Evolutionary conservation across 2,797 vertebrate genomes (phyloP).

Genomic region (Sebastes dallii): DNA sequence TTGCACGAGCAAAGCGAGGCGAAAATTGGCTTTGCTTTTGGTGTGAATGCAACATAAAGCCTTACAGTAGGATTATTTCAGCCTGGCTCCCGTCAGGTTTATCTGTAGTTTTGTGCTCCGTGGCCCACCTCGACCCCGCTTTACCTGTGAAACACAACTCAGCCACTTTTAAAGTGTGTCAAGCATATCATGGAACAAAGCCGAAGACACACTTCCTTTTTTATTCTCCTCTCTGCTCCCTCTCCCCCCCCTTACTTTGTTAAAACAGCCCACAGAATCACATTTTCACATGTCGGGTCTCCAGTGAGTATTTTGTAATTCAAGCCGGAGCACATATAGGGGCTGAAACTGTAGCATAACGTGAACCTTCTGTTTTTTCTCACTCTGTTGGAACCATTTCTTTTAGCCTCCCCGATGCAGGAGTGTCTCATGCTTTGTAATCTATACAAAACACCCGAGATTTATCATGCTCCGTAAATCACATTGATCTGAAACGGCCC

Average conservation of each 20-base stretch:
- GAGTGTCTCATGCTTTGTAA: constrained; percentile 28
- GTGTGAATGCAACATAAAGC: neutral
- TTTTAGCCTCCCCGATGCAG: neutral
- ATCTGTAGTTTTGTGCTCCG: constrained; percentile 15
- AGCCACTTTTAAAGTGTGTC: constrained; percentile 36
- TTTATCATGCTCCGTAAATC: constrained; percentile 39
- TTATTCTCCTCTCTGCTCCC: too few species aligned
- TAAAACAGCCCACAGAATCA: constrained; percentile 22
- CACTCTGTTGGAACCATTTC: constrained; percentile 28
- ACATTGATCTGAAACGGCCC: constrained; percentile 14
- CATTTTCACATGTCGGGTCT: constrained; percentile 18
- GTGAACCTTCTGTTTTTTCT: constrained; percentile 48
- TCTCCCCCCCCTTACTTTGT: neutral
- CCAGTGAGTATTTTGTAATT: constrained; percentile 45
- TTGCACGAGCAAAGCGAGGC: too few species aligned
- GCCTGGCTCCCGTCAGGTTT: neutral
- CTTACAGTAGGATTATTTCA: neutral
- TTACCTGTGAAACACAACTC: constrained; percentile 51
- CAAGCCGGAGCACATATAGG: constrained; percentile 21
- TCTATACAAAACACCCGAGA: constrained; percentile 16
- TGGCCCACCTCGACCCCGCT: neutral
- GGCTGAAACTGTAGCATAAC: constrained; percentile 63
- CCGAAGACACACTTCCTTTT: neutral
- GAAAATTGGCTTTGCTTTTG: too few species aligned
- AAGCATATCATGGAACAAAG: constrained; percentile 19